phyloP scores from a whole-genome alignment of 2,113 vertebrate species.

The Dasypus novemcinctus region DNA sequence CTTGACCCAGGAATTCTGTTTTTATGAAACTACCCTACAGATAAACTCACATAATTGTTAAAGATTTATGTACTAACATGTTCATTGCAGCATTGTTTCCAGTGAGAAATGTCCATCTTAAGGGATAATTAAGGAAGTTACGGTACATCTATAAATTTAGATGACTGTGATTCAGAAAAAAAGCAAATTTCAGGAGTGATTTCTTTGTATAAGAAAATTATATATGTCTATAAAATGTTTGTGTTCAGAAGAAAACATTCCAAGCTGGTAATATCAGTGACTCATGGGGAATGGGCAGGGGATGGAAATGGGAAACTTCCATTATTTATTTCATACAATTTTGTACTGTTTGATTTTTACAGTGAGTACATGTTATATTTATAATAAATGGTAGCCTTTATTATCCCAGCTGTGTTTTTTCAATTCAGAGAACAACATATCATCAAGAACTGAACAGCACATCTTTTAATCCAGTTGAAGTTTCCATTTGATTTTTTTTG shows the following conservation, averaged over 20 bases:
- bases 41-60: neutral
- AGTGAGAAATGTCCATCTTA: neutral
- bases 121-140: neutral
- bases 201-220: constrained; percentile 30
- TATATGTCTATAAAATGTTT: constrained; percentile 15
- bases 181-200: neutral
- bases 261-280: neutral
- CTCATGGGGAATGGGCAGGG: neutral
- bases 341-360: neutral
- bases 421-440: neutral
- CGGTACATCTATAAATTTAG: neutral
- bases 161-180: constrained; percentile 4
- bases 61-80: neutral
- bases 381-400: constrained; percentile 23
- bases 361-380: neutral
- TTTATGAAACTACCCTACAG: neutral
- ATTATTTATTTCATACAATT: neutral
- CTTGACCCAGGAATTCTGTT: neutral
- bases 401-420: neutral
- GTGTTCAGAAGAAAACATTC: neutral
- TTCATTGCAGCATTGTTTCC: neutral
- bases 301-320: neutral
- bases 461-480: neutral
- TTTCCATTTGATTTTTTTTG: neutral
- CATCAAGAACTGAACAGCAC: neutral